phyloP scores from a whole-genome alignment of 2,113 vertebrate species.

The zebrafish (Danio rerio) region GRCz12tu NC_133176.1:8738001-8738500 shows the following conservation, averaged over 20 bases:
- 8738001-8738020: background rate
- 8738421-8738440: background rate
- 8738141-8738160: background rate
- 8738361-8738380: slow-evolving; percentile 25
- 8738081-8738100: background rate
- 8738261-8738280: slow-evolving; percentile 38
- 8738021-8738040: background rate
- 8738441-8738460: background rate
- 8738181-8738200: slow-evolving; percentile 21
- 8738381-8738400: slow-evolving; percentile 21
- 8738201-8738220: slow-evolving; percentile 18
- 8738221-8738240: slow-evolving; percentile 1
- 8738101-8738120: background rate
- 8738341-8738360: slow-evolving; percentile 23
- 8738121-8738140: background rate
- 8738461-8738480: background rate
- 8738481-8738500: background rate
- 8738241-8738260: slow-evolving; percentile 20
- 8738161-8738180: slow-evolving; percentile 16
- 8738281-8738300: slow-evolving; percentile 28
- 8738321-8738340: background rate
- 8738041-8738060: slow-evolving; percentile 13
- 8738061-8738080: background rate
- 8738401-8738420: background rate
- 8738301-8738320: slow-evolving; percentile 13